Evolutionary conservation across 2,113 vertebrate genomes (phyloP), one percentile per base, ranked within the genome.

Genomic region (Eublepharis macularius): DNA sequence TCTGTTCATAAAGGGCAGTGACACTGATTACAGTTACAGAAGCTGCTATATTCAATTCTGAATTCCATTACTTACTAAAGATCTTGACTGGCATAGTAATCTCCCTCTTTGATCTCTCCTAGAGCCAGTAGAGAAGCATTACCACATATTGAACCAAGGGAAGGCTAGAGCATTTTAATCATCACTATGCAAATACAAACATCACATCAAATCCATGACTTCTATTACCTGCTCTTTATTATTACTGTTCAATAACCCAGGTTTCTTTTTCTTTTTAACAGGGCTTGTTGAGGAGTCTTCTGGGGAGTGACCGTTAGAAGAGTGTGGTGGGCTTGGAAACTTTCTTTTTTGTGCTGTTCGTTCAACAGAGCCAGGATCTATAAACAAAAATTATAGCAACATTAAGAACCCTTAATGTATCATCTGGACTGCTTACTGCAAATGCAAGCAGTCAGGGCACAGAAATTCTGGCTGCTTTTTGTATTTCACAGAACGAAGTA

Each of bases 251-350:
- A 99, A 91, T 78, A 98, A 96, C 88, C 98, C 99, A 4, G 99
- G 98, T 94, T 99, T 99, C 97, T 99, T 99, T 97, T 99, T 99
- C 96, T 99, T 99, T 97, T 99, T 99, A 90, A 98, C 93, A 68
- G 98, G 98, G 93, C 98, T 99, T 57, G 98, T 96, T 14, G 98
- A 98, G 63, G 97, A 96, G 92, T 99, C 98, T 84, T 98, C 96
- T 24, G 99, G 98, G 41, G 98, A 99, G 94, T 99, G 99, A 88
- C 99, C 98, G 91, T 99, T 99, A 93, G 99, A 99, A 66, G 98
- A 99, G 93, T 98, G 98, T 51, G 98, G 98, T 90, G 98, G 98
- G 95, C 98, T 99, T 32, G 98, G 97, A 82, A 98, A 97, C 93
- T 98, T 99, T 87, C 98, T 96, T 94, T 99, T 99, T 93, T 97